A percentile compares a stretch with the other conserved stretches of the same genome.
These are phyloP conservation scores for Camponotus fellah DNA, from an alignment of 2,888 invertebrate species.

Conservation along the genomic window DNA sequence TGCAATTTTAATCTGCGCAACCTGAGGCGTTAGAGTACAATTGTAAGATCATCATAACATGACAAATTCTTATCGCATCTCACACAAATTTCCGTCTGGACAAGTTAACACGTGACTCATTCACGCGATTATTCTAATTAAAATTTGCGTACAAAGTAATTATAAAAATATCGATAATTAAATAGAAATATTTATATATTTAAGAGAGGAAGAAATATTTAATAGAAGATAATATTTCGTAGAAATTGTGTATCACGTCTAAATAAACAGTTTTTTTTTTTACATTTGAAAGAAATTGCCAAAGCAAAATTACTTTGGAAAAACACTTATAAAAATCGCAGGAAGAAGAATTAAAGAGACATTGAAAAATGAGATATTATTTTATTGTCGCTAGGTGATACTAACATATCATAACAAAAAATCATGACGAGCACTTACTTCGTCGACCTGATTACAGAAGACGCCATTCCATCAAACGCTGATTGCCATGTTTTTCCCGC, in stretches of 20 bases:
- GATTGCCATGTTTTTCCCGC: slow-evolving; percentile 58
- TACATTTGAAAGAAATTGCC: slow-evolving; percentile 23
- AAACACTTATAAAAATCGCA: slow-evolving; percentile 40
- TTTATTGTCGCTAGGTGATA: slow-evolving; percentile 11
- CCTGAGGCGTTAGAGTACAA: neutral
- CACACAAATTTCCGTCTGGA: neutral
- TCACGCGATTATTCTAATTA: neutral
- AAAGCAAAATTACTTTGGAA: slow-evolving; percentile 14
- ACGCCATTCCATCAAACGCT: slow-evolving; percentile 40
- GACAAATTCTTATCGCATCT: neutral
- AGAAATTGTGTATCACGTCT: neutral
- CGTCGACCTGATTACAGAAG: slow-evolving; percentile 43
- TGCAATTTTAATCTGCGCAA: slow-evolving; percentile 7
- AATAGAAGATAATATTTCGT: too few relatives aligned
- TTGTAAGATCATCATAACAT: neutral
- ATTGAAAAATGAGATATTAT: slow-evolving; percentile 40
- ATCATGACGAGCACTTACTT: slow-evolving; percentile 49
- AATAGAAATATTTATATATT: neutral
- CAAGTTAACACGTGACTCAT: neutral
- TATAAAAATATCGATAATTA: neutral
- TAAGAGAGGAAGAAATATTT: neutral
- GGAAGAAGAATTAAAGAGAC: slow-evolving; percentile 4
- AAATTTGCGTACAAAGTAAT: neutral
- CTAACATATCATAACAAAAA: slow-evolving; percentile 37
- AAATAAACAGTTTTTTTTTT: neutral